Evolutionary conservation across 2,113 vertebrate species (phyloP), one percentile per base, ranked within the genome.

Genomic region (Felis chaus): DNA sequence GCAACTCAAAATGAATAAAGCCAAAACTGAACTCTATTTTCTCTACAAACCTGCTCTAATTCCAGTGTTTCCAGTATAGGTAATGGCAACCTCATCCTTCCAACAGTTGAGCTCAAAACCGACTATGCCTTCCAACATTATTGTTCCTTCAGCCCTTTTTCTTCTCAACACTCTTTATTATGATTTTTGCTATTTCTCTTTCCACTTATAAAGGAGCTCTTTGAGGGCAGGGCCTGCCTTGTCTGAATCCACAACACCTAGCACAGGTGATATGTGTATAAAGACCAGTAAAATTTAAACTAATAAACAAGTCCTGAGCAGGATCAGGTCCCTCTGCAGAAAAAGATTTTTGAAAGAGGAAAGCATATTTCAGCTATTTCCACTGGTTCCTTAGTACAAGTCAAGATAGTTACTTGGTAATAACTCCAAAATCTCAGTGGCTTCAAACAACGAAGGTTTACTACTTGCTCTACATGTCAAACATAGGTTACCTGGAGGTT

Each of bases 351-450:
- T 90, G 33, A 86, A 92, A 61, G n/a, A 92, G 15, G 10, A 80
- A 93, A 95, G 89, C 57, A 25, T 88, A 93, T 33, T 93, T 88
- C 69, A 92, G 84, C 23, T 78, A 83, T 83, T 81, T 95, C 39
- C n/a, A 96, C 13, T 71, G 39, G 57, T n/a, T 90, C 50, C 48
- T 94, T 85, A 89, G 36, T 66, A 74, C 10, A 79, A 79, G 13
- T 94, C 68, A 53, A 71, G 45, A 68, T 9, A 86, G 29, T 81
- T 89, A 87, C 41, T 87, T 83, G 21, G 39, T 65, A 92, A 33
- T 41, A 89, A 92, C 41, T 92, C 14, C 50, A 86, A 95, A 95
- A 93, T 45, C 21, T 65, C 36, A 66, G 63, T 53, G 50, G 29
- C 55, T 41, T 87, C 18, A 91, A 90, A 83, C 65, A 55, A 84